phyloP scores from a whole-genome alignment of 2,797 vertebrate genomes.

The Dermochelys coriacea region DNA sequence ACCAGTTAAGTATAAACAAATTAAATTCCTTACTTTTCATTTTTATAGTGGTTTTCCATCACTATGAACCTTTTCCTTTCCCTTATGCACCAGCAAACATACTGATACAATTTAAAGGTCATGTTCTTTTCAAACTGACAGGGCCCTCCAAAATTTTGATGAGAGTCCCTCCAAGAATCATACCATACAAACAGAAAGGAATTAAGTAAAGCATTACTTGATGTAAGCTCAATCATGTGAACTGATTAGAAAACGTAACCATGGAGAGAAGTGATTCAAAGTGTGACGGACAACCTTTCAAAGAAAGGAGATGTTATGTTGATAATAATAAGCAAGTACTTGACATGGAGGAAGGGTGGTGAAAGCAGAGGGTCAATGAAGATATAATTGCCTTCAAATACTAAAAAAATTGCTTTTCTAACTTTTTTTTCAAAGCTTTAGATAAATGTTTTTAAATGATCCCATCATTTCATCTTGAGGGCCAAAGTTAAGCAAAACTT shows the following conservation, averaged over 20 bases:
- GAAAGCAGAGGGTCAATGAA: slow-evolving; percentile 74
- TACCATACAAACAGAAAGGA: slow-evolving; percentile 85
- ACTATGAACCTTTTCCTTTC: slow-evolving; percentile 90
- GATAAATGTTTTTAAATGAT: slow-evolving; percentile 34
- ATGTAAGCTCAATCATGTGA: slow-evolving; percentile 89
- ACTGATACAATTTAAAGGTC: slow-evolving; percentile 99
- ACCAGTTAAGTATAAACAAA: slow-evolving; percentile 83
- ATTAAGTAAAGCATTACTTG: slow-evolving; percentile 91
- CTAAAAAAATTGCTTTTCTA: not conserved
- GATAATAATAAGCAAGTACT: slow-evolving; percentile 78
- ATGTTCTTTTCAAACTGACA: slow-evolving; percentile 99
- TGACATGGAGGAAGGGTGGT: slow-evolving; percentile 49
- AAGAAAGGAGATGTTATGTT: slow-evolving; percentile 79
- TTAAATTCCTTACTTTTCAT: slow-evolving; percentile 84
- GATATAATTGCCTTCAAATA: slow-evolving; percentile 78
- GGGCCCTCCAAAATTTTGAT: slow-evolving; percentile 97
- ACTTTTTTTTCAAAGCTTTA: slow-evolving; percentile 28
- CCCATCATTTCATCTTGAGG: slow-evolving; percentile 6
- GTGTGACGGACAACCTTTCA: slow-evolving; percentile 80
- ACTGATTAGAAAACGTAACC: slow-evolving; percentile 88
- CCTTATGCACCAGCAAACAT: slow-evolving; percentile 99
- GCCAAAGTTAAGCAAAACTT: not conserved
- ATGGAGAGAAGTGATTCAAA: slow-evolving; percentile 72
- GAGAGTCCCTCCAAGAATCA: slow-evolving; percentile 93
- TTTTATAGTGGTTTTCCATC: slow-evolving; percentile 86